These are phyloP conservation scores for Lynx canadensis DNA, from an alignment of 2,113 vertebrate species.

Conservation along the genomic window DNA sequence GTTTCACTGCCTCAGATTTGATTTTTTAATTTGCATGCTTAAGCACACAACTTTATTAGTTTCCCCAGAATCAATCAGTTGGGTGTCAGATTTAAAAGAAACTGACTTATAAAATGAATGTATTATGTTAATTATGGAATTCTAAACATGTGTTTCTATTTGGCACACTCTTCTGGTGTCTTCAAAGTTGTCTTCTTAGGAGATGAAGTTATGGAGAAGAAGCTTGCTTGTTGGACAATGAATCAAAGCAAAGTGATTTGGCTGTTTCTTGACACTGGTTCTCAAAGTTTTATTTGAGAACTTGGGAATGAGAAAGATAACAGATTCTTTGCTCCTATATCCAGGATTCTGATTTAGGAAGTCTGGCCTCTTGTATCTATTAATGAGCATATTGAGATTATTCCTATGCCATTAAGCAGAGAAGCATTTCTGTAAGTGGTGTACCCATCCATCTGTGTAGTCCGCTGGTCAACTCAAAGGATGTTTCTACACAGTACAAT, in stretches of 20 bases:
- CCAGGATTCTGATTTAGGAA: neutral
- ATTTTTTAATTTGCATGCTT: constrained; percentile 45
- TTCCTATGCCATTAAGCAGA: neutral
- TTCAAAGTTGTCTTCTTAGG: neutral
- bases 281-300: neutral
- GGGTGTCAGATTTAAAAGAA: neutral
- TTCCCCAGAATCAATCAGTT: neutral
- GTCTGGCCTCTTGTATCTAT: neutral
- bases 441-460: neutral
- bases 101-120: constrained; percentile 8
- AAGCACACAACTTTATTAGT: neutral
- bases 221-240: neutral
- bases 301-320: neutral
- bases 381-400: neutral
- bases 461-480: neutral
- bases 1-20: constrained; percentile 3
- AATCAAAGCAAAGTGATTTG: neutral
- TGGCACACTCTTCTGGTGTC: neutral
- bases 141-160: neutral
- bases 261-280: neutral
- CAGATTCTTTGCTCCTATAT: neutral
- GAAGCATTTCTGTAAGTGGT: neutral
- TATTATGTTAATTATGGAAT: neutral
- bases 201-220: neutral
- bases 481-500: neutral